A percentile compares a stretch with the other conserved stretches of the same genome.
Conservation (phyloP, 2,113 vertebrate genomes). For the Sturnus vulgaris region DNA sequence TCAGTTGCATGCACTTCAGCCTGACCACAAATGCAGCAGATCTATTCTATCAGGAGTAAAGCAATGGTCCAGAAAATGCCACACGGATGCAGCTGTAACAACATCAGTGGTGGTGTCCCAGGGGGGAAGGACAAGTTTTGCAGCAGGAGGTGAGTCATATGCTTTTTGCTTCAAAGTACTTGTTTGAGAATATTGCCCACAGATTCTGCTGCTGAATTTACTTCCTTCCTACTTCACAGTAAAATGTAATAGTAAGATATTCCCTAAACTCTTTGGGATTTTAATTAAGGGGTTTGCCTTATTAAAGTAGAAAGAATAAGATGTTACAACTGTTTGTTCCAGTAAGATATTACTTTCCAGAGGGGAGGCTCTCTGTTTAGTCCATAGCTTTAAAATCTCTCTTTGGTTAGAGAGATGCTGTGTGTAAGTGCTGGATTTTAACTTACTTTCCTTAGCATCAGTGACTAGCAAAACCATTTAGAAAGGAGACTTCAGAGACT, state of each 20-base stretch:
- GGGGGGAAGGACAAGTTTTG: not conserved
- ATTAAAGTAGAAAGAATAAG: not conserved
- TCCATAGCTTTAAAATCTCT: not conserved
- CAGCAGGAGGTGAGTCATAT: not conserved
- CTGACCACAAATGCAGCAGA: not conserved
- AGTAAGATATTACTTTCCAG: not conserved
- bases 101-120: not conserved
- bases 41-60: not conserved
- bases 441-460: not conserved
- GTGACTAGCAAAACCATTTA: not conserved
- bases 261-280: not conserved
- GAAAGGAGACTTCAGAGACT: not conserved
- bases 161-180: not conserved
- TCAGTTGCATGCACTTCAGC: not conserved
- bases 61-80: not conserved
- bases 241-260: not conserved
- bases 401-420: not conserved
- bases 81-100: not conserved
- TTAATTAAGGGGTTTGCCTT: not conserved
- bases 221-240: not conserved
- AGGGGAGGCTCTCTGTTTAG: not conserved
- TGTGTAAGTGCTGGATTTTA: not conserved
- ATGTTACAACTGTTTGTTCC: not conserved
- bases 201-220: not conserved
- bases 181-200: not conserved